phyloP scores from a whole-genome alignment of 2,797 vertebrate genomes.

The Malurus leucopterus region DNA sequence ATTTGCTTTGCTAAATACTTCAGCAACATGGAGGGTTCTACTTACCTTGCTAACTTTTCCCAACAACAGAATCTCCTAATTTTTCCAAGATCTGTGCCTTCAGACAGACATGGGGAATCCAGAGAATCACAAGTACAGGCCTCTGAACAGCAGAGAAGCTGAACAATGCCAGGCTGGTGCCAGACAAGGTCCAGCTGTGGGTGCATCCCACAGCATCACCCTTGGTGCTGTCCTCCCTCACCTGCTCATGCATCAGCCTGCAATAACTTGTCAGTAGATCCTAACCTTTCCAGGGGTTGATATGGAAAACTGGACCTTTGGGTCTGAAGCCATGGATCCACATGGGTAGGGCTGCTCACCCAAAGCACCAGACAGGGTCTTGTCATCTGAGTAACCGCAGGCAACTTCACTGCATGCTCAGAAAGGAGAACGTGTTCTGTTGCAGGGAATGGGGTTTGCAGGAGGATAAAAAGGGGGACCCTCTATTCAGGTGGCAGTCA shows the following conservation, averaged over 20 bases:
- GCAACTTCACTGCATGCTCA: fast-evolving
- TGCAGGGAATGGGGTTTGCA: not conserved
- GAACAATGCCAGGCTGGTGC: not conserved
- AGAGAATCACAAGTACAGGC: not conserved
- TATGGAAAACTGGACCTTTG: not conserved
- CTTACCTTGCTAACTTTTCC: not conserved
- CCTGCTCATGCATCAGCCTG: not conserved
- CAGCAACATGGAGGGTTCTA: fast-evolving
- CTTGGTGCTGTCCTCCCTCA: not conserved
- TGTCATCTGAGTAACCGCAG: not conserved
- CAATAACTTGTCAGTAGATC: not conserved
- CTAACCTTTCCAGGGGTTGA: not conserved
- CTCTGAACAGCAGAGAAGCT: not conserved
- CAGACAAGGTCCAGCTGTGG: not conserved
- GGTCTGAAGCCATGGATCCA: fast-evolving
- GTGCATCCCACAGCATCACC: not conserved
- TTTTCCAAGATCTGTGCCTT: not conserved
- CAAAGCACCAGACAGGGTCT: not conserved
- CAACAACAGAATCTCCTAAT: not conserved
- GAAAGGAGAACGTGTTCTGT: not conserved
- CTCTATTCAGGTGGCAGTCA: slow-evolving; percentile 22
- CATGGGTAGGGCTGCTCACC: fast-evolving
- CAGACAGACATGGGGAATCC: not conserved
- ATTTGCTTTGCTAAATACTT: not conserved
- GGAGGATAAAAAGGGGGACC: not conserved